Evolutionary conservation across 2,113 vertebrate genomes (phyloP).

Genomic region (Zapus hudsonius): DNA sequence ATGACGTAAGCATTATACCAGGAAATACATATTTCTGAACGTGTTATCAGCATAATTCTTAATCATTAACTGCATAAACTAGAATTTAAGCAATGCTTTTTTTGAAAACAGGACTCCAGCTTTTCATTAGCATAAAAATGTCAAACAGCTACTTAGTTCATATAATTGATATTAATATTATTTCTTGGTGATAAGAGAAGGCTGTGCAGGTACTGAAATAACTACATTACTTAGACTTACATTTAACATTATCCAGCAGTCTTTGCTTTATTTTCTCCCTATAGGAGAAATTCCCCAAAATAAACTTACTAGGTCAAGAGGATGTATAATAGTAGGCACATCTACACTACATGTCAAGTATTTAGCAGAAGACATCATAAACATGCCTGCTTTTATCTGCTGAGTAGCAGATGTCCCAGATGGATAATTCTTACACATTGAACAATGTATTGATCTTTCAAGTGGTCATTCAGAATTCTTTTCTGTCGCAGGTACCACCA

Average conservation of each 20-base stretch:
- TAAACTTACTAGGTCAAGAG: background rate
- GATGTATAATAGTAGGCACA: background rate
- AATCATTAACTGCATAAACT: background rate
- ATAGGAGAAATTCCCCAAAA: background rate
- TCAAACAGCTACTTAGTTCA: background rate
- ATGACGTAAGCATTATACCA: background rate
- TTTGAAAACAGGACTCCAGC: background rate
- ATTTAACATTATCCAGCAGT: background rate
- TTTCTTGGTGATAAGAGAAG: background rate
- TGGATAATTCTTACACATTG: background rate
- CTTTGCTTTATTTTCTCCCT: background rate
- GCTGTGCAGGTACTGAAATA: background rate
- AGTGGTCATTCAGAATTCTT: background rate
- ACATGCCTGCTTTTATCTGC: background rate
- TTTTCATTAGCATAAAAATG: conserved; percentile 17
- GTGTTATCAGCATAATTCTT: background rate
- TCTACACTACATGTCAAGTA: background rate
- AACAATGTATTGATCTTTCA: background rate
- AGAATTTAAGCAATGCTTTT: conserved; percentile 34
- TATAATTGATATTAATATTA: background rate
- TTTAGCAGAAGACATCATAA: background rate
- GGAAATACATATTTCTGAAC: conserved; percentile 1
- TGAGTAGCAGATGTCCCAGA: background rate
- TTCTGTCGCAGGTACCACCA: conserved; percentile 45
- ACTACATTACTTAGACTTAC: background rate